Conservation (phyloP, 2,888 invertebrate species). For the Caradrina clavipalpis region DNA sequence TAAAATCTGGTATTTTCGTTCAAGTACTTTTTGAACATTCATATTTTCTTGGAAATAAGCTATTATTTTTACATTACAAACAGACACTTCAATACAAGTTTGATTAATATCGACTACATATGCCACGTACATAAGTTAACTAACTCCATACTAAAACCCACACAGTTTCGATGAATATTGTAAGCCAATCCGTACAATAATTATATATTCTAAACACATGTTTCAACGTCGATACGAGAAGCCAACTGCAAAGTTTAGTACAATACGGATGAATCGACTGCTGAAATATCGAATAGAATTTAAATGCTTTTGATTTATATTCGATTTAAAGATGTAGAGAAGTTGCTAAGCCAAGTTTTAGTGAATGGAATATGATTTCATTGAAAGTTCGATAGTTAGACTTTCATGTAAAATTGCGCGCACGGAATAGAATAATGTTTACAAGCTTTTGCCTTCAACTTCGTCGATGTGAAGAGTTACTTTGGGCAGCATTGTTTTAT, state of each 20-base stretch:
- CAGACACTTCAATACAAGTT: too few species aligned
- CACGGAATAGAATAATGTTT: too few species aligned
- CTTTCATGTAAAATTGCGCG: neutral
- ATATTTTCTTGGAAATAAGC: too few species aligned
- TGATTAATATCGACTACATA: neutral
- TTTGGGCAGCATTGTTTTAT: too few species aligned
- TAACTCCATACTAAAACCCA: slow-evolving; percentile 24
- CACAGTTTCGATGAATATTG: slow-evolving; percentile 30
- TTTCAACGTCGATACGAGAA: slow-evolving; percentile 17
- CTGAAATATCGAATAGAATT: slow-evolving; percentile 46
- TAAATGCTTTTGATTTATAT: slow-evolving; percentile 41
- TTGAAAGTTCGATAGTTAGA: neutral
- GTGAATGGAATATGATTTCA: slow-evolving; percentile 4
- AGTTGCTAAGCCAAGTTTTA: slow-evolving; percentile 7
- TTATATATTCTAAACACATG: slow-evolving; percentile 45
- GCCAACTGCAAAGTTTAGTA: slow-evolving; percentile 31
- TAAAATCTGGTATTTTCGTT: too few species aligned
- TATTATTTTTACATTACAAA: too few species aligned
- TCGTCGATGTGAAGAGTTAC: too few species aligned
- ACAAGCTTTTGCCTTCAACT: too few species aligned
- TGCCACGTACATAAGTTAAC: slow-evolving; percentile 9
- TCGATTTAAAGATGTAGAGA: slow-evolving; percentile 1
- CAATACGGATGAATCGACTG: slow-evolving; percentile 40
- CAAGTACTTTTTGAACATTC: too few species aligned
- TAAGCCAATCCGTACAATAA: slow-evolving; percentile 24